Conservation (phyloP, 2,888 invertebrate species). For the Tetropium fuscum region DNA sequence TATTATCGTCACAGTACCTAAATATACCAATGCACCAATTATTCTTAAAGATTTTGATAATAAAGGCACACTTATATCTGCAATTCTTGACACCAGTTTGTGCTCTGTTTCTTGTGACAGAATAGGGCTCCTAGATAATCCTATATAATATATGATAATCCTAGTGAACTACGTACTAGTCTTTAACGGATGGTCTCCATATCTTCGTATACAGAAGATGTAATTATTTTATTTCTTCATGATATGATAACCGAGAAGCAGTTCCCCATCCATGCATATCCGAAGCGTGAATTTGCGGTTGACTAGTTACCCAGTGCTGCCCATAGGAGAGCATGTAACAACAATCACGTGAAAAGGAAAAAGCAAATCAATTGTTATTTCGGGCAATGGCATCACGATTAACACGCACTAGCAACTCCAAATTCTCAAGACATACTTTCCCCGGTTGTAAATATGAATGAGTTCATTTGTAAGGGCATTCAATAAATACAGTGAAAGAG, state of each 20-base stretch:
- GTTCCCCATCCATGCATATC: constrained; percentile 15
- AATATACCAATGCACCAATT: too few relatives aligned
- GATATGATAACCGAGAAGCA: constrained; percentile 18
- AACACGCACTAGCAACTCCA: constrained; percentile 37
- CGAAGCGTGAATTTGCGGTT: constrained; percentile 34
- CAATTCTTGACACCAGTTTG: too few relatives aligned
- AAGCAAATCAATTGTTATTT: constrained; percentile 49
- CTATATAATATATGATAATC: too few relatives aligned
- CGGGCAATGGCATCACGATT: constrained; percentile 46
- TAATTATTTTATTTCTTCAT: too few relatives aligned
- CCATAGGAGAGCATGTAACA: constrained; percentile 5
- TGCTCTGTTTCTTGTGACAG: too few relatives aligned
- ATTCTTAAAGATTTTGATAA: too few relatives aligned
- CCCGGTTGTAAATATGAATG: constrained; percentile 20
- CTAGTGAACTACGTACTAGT: too few relatives aligned
- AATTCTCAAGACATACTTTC: constrained; percentile 17
- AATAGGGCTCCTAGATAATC: too few relatives aligned
- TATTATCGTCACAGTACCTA: too few relatives aligned
- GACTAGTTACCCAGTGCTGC: constrained; percentile 11
- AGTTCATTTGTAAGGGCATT: constrained; percentile 16
- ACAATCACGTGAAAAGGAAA: constrained; percentile 49
- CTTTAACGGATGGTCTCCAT: too few relatives aligned
- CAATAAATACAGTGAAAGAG: constrained; percentile 9
- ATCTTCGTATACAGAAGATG: too few relatives aligned
- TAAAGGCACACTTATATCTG: too few relatives aligned